These are phyloP conservation scores for Danionella cerebrum DNA, from an alignment of 2,113 vertebrate species.

Conservation along the genomic window DNA sequence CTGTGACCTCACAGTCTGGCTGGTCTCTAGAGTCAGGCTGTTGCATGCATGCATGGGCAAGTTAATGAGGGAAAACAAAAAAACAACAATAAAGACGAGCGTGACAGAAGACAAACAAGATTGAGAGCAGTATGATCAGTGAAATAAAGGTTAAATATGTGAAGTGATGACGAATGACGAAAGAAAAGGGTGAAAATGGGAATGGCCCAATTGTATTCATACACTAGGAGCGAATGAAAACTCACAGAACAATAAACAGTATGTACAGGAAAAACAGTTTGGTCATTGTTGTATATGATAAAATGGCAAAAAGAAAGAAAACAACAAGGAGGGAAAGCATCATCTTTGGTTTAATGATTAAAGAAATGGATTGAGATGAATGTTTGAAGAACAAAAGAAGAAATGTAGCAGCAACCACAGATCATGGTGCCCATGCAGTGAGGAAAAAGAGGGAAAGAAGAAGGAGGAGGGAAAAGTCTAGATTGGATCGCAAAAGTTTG, in stretches of 20 bases:
- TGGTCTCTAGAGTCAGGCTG: conserved; percentile 89
- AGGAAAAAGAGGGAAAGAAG: conserved; percentile 55
- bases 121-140: conserved; percentile 16
- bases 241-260: conserved; percentile 87
- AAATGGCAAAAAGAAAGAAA: conserved; percentile 76
- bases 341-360: conserved; percentile 59
- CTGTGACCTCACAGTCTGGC: conserved; percentile 58
- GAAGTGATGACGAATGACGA: conserved; percentile 44
- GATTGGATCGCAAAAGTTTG: conserved; percentile 55
- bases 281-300: conserved; percentile 75
- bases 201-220: conserved; percentile 39
- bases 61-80: conserved; percentile 79
- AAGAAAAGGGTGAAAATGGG: conserved; percentile 41
- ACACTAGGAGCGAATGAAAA: conserved; percentile 46
- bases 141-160: conserved; percentile 31
- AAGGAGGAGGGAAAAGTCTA: conserved; percentile 58
- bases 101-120: conserved; percentile 51
- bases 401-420: conserved; percentile 60
- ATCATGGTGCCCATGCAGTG: conserved; percentile 73
- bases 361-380: conserved; percentile 40
- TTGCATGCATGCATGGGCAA: conserved; percentile 84
- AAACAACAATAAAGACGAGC: conserved; percentile 45
- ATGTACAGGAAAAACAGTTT: conserved; percentile 85
- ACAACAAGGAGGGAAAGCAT: conserved; percentile 75
- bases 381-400: conserved; percentile 42